A percentile compares a stretch with the other conserved stretches of the same genome.
Conservation (phyloP, 2,888 invertebrate genomes). For the Priocnemis perturbator region DNA sequence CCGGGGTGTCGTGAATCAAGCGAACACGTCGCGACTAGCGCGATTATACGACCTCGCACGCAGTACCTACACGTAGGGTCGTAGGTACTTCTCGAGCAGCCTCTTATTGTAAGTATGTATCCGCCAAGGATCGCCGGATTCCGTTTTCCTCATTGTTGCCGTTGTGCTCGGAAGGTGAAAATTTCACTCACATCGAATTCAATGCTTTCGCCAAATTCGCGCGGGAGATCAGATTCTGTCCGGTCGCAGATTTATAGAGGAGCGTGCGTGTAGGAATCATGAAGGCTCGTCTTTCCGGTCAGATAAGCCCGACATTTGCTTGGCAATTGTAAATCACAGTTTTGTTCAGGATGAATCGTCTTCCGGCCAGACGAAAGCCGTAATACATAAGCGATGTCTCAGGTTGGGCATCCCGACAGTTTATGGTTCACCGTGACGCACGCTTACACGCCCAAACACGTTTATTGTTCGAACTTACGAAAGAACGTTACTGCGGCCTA, state of each 20-base stretch:
- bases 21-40: slow-evolving; percentile 50
- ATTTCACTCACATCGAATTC: too few species aligned
- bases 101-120: slow-evolving; percentile 36
- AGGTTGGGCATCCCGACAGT: slow-evolving; percentile 32
- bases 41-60: slow-evolving; percentile 49
- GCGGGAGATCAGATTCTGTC: too few species aligned
- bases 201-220: too few species aligned
- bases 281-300: too few species aligned
- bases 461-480: slow-evolving; percentile 49
- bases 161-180: too few species aligned
- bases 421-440: slow-evolving; percentile 43
- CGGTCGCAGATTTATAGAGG: too few species aligned
- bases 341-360: too few species aligned
- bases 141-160: too few species aligned
- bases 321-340: too few species aligned
- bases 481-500: slow-evolving; percentile 46
- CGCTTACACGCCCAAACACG: slow-evolving; percentile 46
- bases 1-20: slow-evolving; percentile 63
- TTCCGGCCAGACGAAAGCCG: too few species aligned
- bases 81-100: slow-evolving; percentile 32
- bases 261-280: too few species aligned
- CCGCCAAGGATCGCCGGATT: slow-evolving; percentile 39
- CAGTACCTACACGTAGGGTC: slow-evolving; percentile 38
- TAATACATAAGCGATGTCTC: slow-evolving; percentile 24
- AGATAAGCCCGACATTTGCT: neutral